A percentile compares a stretch with the other conserved stretches of the same genome.
These are phyloP conservation scores for Physocephala rufipes DNA, from an alignment of 2,888 invertebrate species.

Conservation along the genomic window DNA sequence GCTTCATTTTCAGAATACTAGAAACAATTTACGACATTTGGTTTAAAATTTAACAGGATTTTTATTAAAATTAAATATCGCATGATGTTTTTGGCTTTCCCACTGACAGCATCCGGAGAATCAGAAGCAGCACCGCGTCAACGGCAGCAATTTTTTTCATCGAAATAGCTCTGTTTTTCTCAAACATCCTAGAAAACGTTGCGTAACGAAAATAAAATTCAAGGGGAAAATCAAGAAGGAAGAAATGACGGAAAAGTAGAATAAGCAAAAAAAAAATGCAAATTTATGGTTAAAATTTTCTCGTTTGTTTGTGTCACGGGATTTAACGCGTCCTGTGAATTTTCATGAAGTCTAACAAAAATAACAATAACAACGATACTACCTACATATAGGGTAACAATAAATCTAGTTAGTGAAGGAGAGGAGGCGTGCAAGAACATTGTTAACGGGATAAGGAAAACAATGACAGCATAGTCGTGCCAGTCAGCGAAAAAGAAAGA, in stretches of 20 bases:
- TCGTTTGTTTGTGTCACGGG: slow-evolving; percentile 35
- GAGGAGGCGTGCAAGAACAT: too few relatives aligned
- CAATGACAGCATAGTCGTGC: not conserved
- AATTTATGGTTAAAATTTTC: slow-evolving; percentile 42
- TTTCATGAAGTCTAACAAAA: not conserved
- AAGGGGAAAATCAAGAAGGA: slow-evolving; percentile 2
- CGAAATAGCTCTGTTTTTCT: slow-evolving; percentile 2
- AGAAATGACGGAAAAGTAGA: not conserved
- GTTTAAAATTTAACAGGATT: slow-evolving; percentile 40
- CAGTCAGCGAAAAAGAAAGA: not conserved
- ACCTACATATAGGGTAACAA: too few relatives aligned
- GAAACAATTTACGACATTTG: slow-evolving; percentile 38
- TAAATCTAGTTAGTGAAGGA: too few relatives aligned
- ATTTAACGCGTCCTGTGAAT: slow-evolving; percentile 17
- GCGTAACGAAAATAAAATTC: not conserved
- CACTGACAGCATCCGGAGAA: not conserved
- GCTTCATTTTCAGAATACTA: slow-evolving; percentile 22
- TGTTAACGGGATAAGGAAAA: too few relatives aligned
- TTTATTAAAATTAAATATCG: slow-evolving; percentile 38
- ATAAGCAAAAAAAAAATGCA: slow-evolving; percentile 34
- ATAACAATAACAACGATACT: not conserved
- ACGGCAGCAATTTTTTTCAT: not conserved
- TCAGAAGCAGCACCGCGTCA: not conserved
- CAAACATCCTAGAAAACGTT: not conserved
- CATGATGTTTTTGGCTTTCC: not conserved